Percentiles rank a stretch among this genome's conserved stretches.
phyloP scores from a whole-genome alignment of 2,888 invertebrate species.

The Ophion ellenae region DNA sequence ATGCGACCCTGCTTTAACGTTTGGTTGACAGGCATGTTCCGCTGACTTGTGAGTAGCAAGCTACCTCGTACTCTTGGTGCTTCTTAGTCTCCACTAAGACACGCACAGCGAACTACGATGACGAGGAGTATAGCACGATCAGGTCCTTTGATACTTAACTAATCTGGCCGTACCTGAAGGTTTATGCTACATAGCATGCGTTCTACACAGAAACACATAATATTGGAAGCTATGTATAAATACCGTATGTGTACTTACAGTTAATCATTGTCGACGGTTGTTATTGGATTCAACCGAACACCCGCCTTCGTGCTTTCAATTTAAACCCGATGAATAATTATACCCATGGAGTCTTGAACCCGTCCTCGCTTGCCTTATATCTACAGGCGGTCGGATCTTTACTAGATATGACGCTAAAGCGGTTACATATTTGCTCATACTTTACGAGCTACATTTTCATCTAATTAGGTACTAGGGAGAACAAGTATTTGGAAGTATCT shows the following conservation, averaged over 20 bases:
- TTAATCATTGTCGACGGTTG: slow-evolving; percentile 21
- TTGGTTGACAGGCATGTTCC: neutral
- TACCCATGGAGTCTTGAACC: slow-evolving; percentile 21
- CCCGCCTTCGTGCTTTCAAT: slow-evolving; percentile 38
- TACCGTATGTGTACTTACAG: neutral
- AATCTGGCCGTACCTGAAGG: slow-evolving; percentile 16
- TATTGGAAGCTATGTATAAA: neutral
- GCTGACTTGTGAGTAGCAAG: neutral
- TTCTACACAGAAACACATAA: neutral
- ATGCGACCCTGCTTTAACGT: neutral
- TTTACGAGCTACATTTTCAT: neutral
- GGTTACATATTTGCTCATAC: neutral
- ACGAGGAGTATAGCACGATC: neutral
- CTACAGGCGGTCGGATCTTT: slow-evolving; percentile 6
- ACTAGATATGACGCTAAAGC: neutral
- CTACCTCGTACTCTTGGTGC: neutral
- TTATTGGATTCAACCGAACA: slow-evolving; percentile 34
- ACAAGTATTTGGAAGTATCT: neutral
- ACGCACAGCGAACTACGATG: neutral
- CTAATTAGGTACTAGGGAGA: slow-evolving; percentile 19
- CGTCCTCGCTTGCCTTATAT: slow-evolving; percentile 31
- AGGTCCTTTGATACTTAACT: slow-evolving; percentile 35
- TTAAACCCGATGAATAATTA: slow-evolving; percentile 54
- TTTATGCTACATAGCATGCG: neutral
- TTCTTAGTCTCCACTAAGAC: neutral